Evolutionary conservation across 2,888 invertebrate genomes (phyloP).

Genomic region (Chelonus formosanus): DNA sequence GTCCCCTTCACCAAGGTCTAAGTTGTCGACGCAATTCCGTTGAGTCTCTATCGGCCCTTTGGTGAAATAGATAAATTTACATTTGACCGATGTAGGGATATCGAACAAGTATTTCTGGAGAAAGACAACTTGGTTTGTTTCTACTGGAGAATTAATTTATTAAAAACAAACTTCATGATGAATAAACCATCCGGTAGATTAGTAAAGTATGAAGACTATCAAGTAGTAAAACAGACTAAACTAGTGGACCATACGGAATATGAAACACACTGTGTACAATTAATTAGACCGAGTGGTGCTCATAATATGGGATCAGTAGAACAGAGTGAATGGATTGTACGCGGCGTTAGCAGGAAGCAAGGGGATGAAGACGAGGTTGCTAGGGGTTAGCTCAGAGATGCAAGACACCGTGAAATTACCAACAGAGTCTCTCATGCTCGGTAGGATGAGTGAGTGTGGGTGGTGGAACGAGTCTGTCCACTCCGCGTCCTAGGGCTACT

Average conservation of each 20-base stretch:
- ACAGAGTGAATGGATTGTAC: slow-evolving; percentile 45
- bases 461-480: slow-evolving; percentile 64
- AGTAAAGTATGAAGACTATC: slow-evolving; percentile 1
- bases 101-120: too few relatives aligned
- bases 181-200: background rate
- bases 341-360: slow-evolving; percentile 30
- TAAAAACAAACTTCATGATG: slow-evolving; percentile 5
- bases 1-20: slow-evolving; percentile 36
- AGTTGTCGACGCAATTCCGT: slow-evolving; percentile 53
- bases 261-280: slow-evolving; percentile 41
- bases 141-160: slow-evolving; percentile 45
- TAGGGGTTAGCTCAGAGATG: slow-evolving; percentile 66
- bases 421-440: slow-evolving; percentile 64
- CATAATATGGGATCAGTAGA: slow-evolving; percentile 50
- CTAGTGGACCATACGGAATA: slow-evolving; percentile 20
- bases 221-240: slow-evolving; percentile 2
- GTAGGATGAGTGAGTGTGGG: slow-evolving; percentile 52
- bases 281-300: slow-evolving; percentile 46
- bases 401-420: slow-evolving; percentile 72
- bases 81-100: slow-evolving; percentile 36
- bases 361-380: slow-evolving; percentile 39
- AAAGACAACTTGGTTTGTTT: background rate
- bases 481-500: slow-evolving; percentile 58
- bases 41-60: slow-evolving; percentile 48
- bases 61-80: slow-evolving; percentile 48